Conservation (phyloP, 1,140 invertebrate genomes). For the Anthonomus grandis region DNA sequence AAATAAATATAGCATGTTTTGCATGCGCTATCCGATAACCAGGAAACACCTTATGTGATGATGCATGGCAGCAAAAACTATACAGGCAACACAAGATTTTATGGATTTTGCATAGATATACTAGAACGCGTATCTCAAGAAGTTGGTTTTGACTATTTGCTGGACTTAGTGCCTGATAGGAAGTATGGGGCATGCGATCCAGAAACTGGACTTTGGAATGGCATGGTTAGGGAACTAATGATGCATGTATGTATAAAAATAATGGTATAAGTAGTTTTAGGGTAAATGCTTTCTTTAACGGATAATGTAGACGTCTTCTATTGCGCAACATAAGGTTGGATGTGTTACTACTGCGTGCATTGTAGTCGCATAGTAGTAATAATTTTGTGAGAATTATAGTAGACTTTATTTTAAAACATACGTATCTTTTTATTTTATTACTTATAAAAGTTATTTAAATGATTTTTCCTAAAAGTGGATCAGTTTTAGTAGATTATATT, state of each 20-base stretch:
- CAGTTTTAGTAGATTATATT: too few relatives aligned
- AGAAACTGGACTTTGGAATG: conserved; percentile 75
- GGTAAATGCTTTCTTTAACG: too few relatives aligned
- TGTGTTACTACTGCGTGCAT: too few relatives aligned
- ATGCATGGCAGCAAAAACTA: conserved; percentile 61
- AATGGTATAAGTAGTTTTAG: too few relatives aligned
- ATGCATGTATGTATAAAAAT: conserved; percentile 67
- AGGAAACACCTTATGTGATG: conserved; percentile 73
- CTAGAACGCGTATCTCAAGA: conserved; percentile 60
- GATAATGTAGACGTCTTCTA: too few relatives aligned
- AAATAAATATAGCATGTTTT: conserved; percentile 5
- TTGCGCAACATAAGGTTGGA: too few relatives aligned
- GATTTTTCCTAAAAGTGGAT: too few relatives aligned
- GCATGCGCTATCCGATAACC: conserved; percentile 23
- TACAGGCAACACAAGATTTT: conserved; percentile 67
- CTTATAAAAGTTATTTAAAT: too few relatives aligned
- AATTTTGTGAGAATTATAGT: too few relatives aligned
- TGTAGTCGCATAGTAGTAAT: too few relatives aligned
- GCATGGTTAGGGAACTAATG: conserved; percentile 77
- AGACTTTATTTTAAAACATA: too few relatives aligned
- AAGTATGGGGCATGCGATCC: conserved; percentile 72
- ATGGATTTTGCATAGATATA: conserved; percentile 79
- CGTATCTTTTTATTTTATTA: too few relatives aligned
- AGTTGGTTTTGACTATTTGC: conserved; percentile 71
- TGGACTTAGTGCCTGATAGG: conserved; percentile 71